phyloP scores from a whole-genome alignment of 2,888 invertebrate species.

The Caenorhabditis japonica region DNA sequence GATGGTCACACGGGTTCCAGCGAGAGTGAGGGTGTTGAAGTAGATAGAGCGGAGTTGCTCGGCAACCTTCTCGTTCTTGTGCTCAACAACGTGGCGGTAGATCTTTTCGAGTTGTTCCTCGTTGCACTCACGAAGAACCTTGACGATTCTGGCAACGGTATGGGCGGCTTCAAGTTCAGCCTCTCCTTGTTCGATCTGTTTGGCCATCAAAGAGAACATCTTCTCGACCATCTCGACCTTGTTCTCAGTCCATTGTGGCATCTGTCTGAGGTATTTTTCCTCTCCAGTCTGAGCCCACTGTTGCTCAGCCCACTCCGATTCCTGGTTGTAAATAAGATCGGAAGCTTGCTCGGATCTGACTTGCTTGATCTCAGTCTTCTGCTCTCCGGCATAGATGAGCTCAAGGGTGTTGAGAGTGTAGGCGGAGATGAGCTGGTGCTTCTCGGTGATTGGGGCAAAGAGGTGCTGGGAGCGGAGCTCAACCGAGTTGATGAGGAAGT shows the following conservation, averaged over 20 bases:
- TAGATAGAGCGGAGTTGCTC: constrained; percentile 66
- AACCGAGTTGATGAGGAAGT: constrained; percentile 63
- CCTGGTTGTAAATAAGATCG: constrained; percentile 62
- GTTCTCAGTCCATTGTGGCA: constrained; percentile 53
- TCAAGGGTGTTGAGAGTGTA: constrained; percentile 60
- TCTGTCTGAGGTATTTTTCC: constrained; percentile 58
- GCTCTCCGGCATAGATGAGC: constrained; percentile 55
- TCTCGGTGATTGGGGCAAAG: constrained; percentile 56
- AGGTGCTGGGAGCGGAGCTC: constrained; percentile 68
- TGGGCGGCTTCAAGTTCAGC: constrained; percentile 55
- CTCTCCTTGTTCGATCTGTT: constrained; percentile 54
- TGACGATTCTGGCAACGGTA: constrained; percentile 68
- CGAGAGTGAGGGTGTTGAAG: constrained; percentile 65
- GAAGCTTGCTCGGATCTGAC: constrained; percentile 48
- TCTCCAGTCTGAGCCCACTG: constrained; percentile 63
- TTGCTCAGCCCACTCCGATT: constrained; percentile 63
- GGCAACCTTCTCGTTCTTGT: constrained; percentile 50
- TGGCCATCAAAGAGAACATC: constrained; percentile 56
- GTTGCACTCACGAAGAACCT: constrained; percentile 63
- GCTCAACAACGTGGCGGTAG: constrained; percentile 47
- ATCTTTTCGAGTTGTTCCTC: constrained; percentile 61
- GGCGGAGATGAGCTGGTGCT: constrained; percentile 54
- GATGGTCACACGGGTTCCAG: constrained; percentile 66
- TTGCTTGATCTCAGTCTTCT: constrained; percentile 43
- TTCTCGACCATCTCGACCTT: constrained; percentile 59